Evolutionary conservation across 2,113 vertebrate species (phyloP).

Genomic region (Hystrix brachyura): DNA sequence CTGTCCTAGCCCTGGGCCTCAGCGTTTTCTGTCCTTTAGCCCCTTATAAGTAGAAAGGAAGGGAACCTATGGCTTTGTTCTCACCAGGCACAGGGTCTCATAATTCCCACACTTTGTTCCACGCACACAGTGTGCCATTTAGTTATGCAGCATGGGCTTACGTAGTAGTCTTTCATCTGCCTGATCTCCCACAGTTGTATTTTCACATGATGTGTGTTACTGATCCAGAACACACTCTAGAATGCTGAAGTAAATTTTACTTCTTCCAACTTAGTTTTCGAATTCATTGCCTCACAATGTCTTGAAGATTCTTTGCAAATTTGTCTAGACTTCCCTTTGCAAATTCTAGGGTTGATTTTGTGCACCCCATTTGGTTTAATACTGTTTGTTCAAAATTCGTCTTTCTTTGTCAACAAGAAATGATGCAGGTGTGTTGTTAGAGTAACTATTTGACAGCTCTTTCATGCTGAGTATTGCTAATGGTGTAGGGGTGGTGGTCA

Average conservation of each 20-base stretch:
- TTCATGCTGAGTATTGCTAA: not conserved
- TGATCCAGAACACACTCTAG: not conserved
- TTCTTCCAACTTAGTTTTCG: not conserved
- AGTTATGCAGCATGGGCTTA: not conserved
- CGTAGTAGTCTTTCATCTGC: not conserved
- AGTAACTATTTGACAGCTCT: not conserved
- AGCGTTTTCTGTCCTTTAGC: not conserved
- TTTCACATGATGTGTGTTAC: not conserved
- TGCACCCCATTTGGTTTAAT: not conserved
- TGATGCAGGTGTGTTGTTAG: not conserved
- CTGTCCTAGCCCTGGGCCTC: not conserved
- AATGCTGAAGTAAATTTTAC: not conserved
- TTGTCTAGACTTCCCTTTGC: no score
- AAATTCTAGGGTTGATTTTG: not conserved
- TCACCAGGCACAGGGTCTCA: rapidly evolving
- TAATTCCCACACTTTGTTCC: not conserved
- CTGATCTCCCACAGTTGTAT: not conserved
- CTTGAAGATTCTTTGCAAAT: not conserved
- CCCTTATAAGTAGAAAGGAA: not conserved
- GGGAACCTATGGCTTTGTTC: rapidly evolving
- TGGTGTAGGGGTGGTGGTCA: not conserved
- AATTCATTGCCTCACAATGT: not conserved
- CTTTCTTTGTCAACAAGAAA: not conserved
- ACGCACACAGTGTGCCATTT: not conserved
- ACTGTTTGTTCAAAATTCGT: not conserved